Percentiles rank a stretch among this genome's conserved stretches.
These are phyloP conservation scores for Xerus rutilus DNA, from an alignment of 2,797 vertebrate genomes.

Conservation along the genomic window DNA sequence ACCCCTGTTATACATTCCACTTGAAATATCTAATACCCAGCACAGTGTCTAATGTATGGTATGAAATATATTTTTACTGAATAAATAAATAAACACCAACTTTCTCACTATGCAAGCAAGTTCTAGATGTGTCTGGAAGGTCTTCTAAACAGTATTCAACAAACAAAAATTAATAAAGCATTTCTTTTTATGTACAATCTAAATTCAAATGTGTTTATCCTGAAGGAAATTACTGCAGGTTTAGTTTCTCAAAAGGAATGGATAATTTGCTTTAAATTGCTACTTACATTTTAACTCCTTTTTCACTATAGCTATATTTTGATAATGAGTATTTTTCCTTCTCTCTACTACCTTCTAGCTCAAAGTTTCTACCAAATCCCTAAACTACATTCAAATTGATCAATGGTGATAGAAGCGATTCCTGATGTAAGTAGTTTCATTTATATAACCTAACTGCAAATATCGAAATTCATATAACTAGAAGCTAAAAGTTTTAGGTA, in stretches of 20 bases:
- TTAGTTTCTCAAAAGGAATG: conserved; percentile 49
- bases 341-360: neutral
- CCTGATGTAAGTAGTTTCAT: neutral
- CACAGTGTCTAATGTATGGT: neutral
- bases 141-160: conserved; percentile 43
- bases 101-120: conserved; percentile 21
- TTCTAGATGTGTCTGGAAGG: neutral
- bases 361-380: conserved; percentile 9
- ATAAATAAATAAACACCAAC: neutral
- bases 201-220: conserved; percentile 16
- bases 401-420: neutral
- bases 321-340: conserved; percentile 1
- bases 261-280: conserved; percentile 37
- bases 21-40: neutral
- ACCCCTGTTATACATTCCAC: neutral
- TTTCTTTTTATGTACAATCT: neutral
- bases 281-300: conserved; percentile 42
- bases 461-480: neutral
- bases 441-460: conserved; percentile 28
- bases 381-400: neutral
- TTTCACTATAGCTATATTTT: conserved; percentile 24
- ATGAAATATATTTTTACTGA: neutral
- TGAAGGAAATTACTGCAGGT: neutral
- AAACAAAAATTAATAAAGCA: conserved; percentile 37
- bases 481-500: neutral